Conservation (phyloP, 2,113 vertebrate species). For the Onychostruthus taczanowskii region DNA sequence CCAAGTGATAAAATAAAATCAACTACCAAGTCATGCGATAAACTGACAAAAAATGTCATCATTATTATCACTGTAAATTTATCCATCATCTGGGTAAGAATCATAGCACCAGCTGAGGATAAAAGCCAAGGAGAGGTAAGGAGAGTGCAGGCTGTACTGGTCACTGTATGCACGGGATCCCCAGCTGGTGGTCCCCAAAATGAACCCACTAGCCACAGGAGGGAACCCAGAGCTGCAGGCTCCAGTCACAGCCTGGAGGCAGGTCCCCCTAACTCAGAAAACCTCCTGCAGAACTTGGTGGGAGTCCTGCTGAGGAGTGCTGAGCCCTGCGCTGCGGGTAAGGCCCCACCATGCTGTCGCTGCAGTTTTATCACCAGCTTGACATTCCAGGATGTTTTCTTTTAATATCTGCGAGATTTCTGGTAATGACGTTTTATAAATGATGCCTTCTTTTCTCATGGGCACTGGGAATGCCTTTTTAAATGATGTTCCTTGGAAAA, state of each 20-base stretch:
- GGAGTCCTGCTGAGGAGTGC: background rate
- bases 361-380: background rate
- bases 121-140: background rate
- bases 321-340: fast-evolving
- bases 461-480: slow-evolving; percentile 47
- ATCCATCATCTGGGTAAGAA: no score
- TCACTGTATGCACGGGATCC: background rate
- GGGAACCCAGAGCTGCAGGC: background rate
- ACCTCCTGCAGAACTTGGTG: background rate
- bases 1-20: background rate
- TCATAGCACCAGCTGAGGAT: background rate
- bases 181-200: background rate
- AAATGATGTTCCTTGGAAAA: slow-evolving; percentile 71
- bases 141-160: background rate
- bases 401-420: slow-evolving; percentile 58
- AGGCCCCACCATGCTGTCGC: background rate
- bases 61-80: background rate
- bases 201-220: background rate
- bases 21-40: fast-evolving
- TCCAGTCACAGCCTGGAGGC: background rate
- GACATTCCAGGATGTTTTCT: background rate
- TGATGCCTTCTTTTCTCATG: slow-evolving; percentile 63
- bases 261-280: background rate
- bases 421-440: slow-evolving; percentile 60
- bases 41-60: background rate